These are phyloP conservation scores for Drosophila kepulauana DNA, from an alignment of 1,140 invertebrate genomes.

Conservation along the genomic window DNA sequence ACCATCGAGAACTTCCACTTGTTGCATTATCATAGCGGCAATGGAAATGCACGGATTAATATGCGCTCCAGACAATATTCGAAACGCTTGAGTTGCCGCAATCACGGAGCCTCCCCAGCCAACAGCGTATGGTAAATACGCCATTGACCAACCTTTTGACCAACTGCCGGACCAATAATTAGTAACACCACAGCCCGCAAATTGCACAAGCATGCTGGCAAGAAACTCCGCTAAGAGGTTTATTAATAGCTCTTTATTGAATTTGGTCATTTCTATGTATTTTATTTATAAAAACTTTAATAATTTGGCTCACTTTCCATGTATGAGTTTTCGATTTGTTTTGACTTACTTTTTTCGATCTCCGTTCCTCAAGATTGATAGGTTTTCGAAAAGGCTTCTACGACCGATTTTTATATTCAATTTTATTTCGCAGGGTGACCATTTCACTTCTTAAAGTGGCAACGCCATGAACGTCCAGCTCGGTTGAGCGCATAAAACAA, in stretches of 20 bases:
- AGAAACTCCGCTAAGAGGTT: conserved; percentile 24
- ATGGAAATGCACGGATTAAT: conserved; percentile 36
- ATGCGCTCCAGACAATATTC: conserved; percentile 38
- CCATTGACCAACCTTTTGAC: no score
- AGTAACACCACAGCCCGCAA: conserved; percentile 14
- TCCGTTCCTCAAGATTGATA: neutral
- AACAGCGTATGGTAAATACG: neutral
- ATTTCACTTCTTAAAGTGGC: conserved; percentile 4
- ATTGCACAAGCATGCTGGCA: conserved; percentile 16
- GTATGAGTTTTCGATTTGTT: conserved; percentile 1
- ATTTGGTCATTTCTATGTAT: conserved; percentile 8
- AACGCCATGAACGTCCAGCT: conserved; percentile 1
- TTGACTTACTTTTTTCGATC: neutral
- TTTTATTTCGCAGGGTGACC: conserved; percentile 23
- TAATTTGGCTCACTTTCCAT: conserved; percentile 3
- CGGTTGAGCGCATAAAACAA: conserved; percentile 9
- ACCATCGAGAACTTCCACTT: conserved; percentile 1
- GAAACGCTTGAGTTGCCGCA: conserved; percentile 29
- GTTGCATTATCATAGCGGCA: conserved; percentile 33
- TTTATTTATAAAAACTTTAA: neutral
- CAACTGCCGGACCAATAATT: no score
- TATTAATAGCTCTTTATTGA: conserved; percentile 12
- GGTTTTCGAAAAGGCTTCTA: neutral
- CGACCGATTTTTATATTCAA: conserved; percentile 4
- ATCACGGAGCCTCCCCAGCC: conserved; percentile 27